Percentiles rank a stretch among this genome's conserved stretches.
Evolutionary conservation across 2,888 invertebrate genomes (phyloP).

Genomic region (Oscheius myriophilus): DNA sequence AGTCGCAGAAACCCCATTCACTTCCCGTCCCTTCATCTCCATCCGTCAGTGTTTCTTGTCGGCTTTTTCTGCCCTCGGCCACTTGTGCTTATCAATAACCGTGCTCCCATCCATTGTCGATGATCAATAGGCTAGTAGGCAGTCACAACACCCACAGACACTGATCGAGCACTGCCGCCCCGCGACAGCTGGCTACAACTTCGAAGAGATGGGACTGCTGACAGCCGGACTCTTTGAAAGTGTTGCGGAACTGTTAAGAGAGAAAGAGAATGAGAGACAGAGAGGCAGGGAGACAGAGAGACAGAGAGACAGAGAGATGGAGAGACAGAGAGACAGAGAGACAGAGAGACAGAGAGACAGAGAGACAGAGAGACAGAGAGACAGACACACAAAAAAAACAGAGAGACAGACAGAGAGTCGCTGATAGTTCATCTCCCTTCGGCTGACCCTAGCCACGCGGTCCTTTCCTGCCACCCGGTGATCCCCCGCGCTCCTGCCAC

Average conservation of each 20-base stretch:
- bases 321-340: too few species aligned
- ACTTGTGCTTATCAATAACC: conserved; percentile 28
- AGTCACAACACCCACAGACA: conserved; percentile 25
- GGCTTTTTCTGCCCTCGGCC: neutral
- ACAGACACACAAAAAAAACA: neutral
- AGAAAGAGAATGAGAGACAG: too few species aligned
- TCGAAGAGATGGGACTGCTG: neutral
- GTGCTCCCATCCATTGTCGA: conserved; percentile 21
- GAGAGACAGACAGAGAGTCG: neutral
- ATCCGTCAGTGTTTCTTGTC: conserved; percentile 23
- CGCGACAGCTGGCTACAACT: conserved; percentile 14
- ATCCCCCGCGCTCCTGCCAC: too few species aligned
- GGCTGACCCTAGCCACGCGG: too few species aligned
- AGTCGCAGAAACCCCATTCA: conserved; percentile 4
- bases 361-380: too few species aligned
- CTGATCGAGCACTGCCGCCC: conserved; percentile 9
- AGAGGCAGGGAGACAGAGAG: too few species aligned
- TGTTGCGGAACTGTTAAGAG: too few species aligned
- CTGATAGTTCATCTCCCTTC: neutral
- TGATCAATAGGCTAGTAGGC: conserved; percentile 32
- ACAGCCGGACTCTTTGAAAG: too few species aligned
- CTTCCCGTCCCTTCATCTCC: neutral
- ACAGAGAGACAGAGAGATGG: too few species aligned
- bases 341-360: too few species aligned
- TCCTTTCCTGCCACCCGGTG: conserved; percentile 8